A percentile compares a stretch with the other conserved stretches of the same genome.
phyloP scores from a whole-genome alignment of 2,797 vertebrate species.

The Rhinichthys osculus region DNA sequence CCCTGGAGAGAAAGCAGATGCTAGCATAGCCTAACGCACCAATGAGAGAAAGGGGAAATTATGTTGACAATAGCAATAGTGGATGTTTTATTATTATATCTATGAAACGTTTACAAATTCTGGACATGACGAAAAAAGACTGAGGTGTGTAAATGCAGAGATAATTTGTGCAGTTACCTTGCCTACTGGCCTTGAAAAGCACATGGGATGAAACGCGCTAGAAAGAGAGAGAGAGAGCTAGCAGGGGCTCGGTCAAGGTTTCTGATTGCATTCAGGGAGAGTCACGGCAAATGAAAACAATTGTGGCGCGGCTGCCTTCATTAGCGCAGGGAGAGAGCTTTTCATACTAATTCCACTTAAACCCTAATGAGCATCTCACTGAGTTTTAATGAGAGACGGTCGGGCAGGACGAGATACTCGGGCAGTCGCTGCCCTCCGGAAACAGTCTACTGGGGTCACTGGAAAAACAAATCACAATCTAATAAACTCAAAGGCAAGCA shows the following conservation, averaged over 20 bases:
- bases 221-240: background rate
- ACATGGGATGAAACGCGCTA: background rate
- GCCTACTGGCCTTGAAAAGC: slow-evolving; percentile 44
- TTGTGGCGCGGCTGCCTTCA: slow-evolving; percentile 35
- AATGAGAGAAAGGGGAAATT: background rate
- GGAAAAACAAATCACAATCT: slow-evolving; percentile 9
- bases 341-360: slow-evolving; percentile 59
- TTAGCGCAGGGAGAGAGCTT: slow-evolving; percentile 45
- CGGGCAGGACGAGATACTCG: background rate
- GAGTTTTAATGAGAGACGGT: slow-evolving; percentile 50
- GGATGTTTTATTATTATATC: slow-evolving; percentile 15
- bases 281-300: slow-evolving; percentile 49
- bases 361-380: slow-evolving; percentile 44
- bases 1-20: slow-evolving; percentile 35
- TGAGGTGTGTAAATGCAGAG: background rate
- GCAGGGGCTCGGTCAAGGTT: slow-evolving; percentile 33
- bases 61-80: background rate
- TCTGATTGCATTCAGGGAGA: slow-evolving; percentile 53
- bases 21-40: background rate
- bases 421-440: slow-evolving; percentile 1
- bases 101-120: slow-evolving; percentile 1
- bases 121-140: slow-evolving; percentile 9
- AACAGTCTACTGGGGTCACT: slow-evolving; percentile 21
- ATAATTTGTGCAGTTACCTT: slow-evolving; percentile 43
- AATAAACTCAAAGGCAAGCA: background rate